Evolutionary conservation across 1,140 invertebrate genomes (phyloP), one percentile per base, ranked within the genome.

Genomic region (Drosophila burlai): DNA sequence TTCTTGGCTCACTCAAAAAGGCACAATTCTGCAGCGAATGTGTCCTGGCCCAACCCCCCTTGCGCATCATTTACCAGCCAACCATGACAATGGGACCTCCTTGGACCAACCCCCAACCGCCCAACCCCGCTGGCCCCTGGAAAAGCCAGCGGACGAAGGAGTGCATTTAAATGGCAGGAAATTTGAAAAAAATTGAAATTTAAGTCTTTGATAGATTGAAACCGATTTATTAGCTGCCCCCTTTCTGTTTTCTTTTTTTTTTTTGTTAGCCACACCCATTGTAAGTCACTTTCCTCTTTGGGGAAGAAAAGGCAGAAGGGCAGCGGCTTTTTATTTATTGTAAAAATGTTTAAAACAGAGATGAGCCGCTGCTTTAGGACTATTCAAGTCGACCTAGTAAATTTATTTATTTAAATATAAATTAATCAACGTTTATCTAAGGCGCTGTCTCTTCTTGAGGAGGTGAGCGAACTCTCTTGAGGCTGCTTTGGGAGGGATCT

Each of bases 141-240:
- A 47, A 40, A 55, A 76, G 63, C 76, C 80, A 60, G 62, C 63
- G 84, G 84, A 73, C 85, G 84, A 89, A 89, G 85, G 81, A 89
- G 85, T 89, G 85, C 85, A 89, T 89, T 89, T 89, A 89, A 89
- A 89, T 89, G 78, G 85, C 85, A 89, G 85, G 84, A 90, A 89
- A 89, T 89, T 90, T 89, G 85, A 90, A 89, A 87, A 89, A 89
- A 89, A 89, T 89, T 85, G 85, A 90, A 89, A 90, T 89, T 90
- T 89, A 89, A 89, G 84, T 89, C 84, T 89, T 89, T 89, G 84
- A 89, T 90, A 89, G 89, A 89, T 89, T 80, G 65, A 81, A 78
- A 80, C 62, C 84, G 69, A 89, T 89, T 90, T 90, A 90, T 89
- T 73, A 81, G 78, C 72, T 62, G 83, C 83, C 83, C 83, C 80